Conservation (phyloP, 2,888 invertebrate genomes). For the Adelphocoris suturalis region DNA sequence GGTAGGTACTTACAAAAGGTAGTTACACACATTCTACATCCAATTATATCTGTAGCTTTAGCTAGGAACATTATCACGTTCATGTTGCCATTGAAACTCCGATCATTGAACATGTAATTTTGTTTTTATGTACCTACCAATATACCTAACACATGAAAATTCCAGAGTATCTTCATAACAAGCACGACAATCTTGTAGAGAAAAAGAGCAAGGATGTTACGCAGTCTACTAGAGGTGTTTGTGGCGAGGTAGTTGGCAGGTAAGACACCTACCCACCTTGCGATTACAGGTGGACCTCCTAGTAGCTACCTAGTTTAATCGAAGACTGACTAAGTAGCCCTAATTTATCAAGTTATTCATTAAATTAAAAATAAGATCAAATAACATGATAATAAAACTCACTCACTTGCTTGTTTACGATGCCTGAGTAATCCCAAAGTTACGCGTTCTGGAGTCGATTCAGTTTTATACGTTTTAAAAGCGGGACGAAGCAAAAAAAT, state of each 20-base stretch:
- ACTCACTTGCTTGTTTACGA: conserved; percentile 35
- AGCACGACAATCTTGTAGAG: not conserved
- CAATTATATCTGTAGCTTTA: too few relatives aligned
- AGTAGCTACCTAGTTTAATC: not conserved
- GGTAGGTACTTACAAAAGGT: too few relatives aligned
- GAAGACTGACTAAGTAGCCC: too few relatives aligned
- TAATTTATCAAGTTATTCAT: too few relatives aligned
- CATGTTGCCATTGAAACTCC: too few relatives aligned
- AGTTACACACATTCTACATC: too few relatives aligned
- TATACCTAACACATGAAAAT: too few relatives aligned
- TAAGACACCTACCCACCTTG: not conserved
- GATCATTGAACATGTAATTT: too few relatives aligned
- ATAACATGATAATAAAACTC: not conserved
- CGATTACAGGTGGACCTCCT: not conserved
- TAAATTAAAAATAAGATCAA: too few relatives aligned
- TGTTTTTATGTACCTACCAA: too few relatives aligned
- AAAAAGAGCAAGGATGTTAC: conserved; percentile 8
- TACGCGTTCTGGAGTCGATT: conserved; percentile 21
- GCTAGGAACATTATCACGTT: too few relatives aligned
- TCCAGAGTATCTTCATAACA: too few relatives aligned
- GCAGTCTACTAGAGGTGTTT: not conserved
- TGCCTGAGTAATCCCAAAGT: conserved; percentile 24
- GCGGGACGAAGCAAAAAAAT: not conserved
- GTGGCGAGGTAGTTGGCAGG: not conserved
- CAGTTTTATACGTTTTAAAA: not conserved